These are phyloP conservation scores for Brassicogethes aeneus DNA, from an alignment of 2,888 invertebrate genomes.

Conservation along the genomic window DNA sequence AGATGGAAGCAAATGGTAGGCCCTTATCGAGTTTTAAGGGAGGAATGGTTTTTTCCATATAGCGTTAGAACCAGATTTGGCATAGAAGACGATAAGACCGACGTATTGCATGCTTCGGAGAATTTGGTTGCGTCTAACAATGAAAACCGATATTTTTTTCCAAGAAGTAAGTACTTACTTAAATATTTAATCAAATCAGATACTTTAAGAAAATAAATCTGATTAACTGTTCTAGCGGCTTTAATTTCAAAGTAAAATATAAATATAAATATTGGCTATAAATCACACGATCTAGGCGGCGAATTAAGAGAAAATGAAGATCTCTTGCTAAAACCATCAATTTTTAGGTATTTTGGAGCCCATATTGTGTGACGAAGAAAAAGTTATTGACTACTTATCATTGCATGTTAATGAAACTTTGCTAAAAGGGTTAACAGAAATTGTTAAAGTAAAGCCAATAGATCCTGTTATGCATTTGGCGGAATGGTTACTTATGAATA, in stretches of 20 bases:
- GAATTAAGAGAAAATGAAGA: no score
- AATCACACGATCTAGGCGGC: no score
- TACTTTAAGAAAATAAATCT: no score
- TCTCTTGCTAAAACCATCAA: neutral
- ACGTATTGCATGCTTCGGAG: constrained; percentile 74
- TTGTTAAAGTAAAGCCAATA: constrained; percentile 60
- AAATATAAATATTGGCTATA: no score
- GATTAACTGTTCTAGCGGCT: neutral
- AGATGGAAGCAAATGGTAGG: constrained; percentile 68
- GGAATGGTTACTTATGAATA: constrained; percentile 63
- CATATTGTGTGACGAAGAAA: constrained; percentile 49
- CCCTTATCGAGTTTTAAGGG: constrained; percentile 56
- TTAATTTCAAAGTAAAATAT: no score
- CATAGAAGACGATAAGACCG: constrained; percentile 51
- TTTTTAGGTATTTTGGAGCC: constrained; percentile 66
- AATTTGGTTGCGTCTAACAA: constrained; percentile 54
- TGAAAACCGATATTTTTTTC: constrained; percentile 86
- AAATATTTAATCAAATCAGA: neutral
- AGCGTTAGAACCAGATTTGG: constrained; percentile 67
- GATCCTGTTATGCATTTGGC: constrained; percentile 74
- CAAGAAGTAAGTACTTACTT: constrained; percentile 56
- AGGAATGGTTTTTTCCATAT: constrained; percentile 61
- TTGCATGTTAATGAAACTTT: constrained; percentile 57
- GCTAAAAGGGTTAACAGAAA: constrained; percentile 51
- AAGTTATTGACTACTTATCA: constrained; percentile 60